Evolutionary conservation across 92 coral and sea anemone species (phyloP).

Genomic region (Siderastrea siderea): DNA sequence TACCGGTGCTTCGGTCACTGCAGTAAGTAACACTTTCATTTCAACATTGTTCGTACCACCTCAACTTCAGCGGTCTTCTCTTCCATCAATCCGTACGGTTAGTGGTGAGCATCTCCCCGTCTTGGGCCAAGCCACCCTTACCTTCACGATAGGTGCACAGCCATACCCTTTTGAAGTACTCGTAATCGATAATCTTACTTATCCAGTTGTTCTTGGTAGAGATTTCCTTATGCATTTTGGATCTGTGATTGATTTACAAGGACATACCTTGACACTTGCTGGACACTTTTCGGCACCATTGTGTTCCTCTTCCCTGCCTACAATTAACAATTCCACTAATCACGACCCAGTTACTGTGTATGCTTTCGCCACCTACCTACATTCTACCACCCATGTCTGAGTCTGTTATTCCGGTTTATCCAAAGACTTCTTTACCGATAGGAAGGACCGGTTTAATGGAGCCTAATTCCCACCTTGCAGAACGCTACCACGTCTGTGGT

Average conservation of each 20-base stretch:
- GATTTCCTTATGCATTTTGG: slow-evolving; percentile 51
- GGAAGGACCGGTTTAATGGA: slow-evolving; percentile 40
- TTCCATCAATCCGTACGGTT: not conserved
- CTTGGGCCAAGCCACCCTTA: not conserved
- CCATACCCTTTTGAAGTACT: slow-evolving; percentile 13
- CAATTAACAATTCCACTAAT: not conserved
- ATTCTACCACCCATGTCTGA: slow-evolving; percentile 49
- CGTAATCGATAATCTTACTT: slow-evolving; percentile 7
- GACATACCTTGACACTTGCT: slow-evolving; percentile 4
- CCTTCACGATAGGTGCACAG: not conserved
- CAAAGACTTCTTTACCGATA: not conserved
- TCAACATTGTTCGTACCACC: not conserved
- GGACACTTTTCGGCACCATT: not conserved
- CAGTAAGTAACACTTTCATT: slow-evolving; percentile 1
- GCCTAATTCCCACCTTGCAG: slow-evolving; percentile 21
- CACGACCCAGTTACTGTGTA: not conserved
- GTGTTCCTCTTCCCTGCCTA: not conserved
- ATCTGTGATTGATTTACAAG: slow-evolving; percentile 32
- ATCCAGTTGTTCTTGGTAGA: slow-evolving; percentile 55
- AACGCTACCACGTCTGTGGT: slow-evolving; percentile 31
- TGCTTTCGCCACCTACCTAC: slow-evolving; percentile 22
- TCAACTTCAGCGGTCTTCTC: not conserved
- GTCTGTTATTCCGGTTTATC: slow-evolving; percentile 42
- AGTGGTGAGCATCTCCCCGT: not conserved
- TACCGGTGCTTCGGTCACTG: not conserved